Percentiles rank a stretch among this genome's conserved stretches.
phyloP scores from a whole-genome alignment of 2,797 vertebrate genomes.

The Myotis daubentonii region DNA sequence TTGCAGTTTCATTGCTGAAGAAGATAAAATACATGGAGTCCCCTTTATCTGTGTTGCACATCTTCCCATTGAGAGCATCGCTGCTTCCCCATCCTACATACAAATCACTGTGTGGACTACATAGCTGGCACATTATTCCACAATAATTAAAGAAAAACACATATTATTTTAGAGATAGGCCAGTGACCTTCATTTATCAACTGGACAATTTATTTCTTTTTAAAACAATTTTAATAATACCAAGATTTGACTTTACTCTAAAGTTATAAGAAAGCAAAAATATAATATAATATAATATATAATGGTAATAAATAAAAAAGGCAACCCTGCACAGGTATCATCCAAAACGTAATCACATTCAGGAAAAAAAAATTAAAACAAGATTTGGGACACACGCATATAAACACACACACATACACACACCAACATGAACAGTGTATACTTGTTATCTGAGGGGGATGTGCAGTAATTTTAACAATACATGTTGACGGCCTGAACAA shows the following conservation, averaged over 20 bases:
- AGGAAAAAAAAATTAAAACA: slow-evolving; percentile 36
- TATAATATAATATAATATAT: slow-evolving; percentile 81
- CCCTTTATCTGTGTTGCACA: slow-evolving; percentile 63
- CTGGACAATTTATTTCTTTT: slow-evolving; percentile 57
- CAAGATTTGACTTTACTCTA: slow-evolving; percentile 68
- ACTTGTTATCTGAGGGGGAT: neutral
- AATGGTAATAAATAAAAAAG: slow-evolving; percentile 78
- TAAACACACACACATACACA: neutral
- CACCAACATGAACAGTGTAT: slow-evolving; percentile 17
- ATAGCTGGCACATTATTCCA: neutral
- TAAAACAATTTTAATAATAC: slow-evolving; percentile 63
- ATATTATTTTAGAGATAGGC: slow-evolving; percentile 52
- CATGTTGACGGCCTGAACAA: slow-evolving; percentile 16
- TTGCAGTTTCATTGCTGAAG: slow-evolving; percentile 71
- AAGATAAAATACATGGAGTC: slow-evolving; percentile 73
- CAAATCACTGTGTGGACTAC: neutral
- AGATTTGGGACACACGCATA: neutral
- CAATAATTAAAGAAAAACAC: neutral
- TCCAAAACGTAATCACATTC: slow-evolving; percentile 73
- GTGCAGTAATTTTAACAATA: slow-evolving; percentile 53
- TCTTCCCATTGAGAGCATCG: slow-evolving; percentile 50
- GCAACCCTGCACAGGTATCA: slow-evolving; percentile 63
- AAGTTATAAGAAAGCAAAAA: slow-evolving; percentile 70
- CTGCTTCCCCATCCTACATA: neutral
- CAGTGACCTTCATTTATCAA: slow-evolving; percentile 56